Conservation (phyloP, 2,797 vertebrate species). For the Melanotaenia pygmaea region DNA sequence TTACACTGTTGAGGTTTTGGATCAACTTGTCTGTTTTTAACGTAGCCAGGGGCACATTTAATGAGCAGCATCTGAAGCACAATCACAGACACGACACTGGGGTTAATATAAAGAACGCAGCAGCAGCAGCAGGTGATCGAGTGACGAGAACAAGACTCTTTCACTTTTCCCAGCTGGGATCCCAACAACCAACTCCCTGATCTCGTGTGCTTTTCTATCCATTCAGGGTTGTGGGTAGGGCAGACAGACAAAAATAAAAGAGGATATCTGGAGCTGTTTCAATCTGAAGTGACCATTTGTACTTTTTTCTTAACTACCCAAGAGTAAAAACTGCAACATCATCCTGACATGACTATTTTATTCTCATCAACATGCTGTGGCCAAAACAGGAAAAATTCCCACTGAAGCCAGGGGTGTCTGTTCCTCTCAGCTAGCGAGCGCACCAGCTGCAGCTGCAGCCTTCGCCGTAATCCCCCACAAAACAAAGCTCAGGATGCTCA, state of each 20-base stretch:
- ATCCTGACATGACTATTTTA: neutral
- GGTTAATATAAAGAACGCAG: neutral
- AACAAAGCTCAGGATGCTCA: constrained; percentile 48
- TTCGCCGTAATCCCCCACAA: constrained; percentile 42
- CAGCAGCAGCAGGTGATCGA: constrained; percentile 57
- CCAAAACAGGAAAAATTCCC: neutral
- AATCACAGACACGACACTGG: neutral
- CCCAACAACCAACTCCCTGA: constrained; percentile 17
- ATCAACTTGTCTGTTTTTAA: neutral
- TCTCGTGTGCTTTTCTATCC: constrained; percentile 1
- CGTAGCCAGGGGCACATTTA: neutral
- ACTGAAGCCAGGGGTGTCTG: neutral
- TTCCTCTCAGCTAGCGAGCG: neutral
- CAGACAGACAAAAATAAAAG: no score
- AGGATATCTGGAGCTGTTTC: neutral
- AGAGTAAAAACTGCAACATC: neutral
- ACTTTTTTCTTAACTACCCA: neutral
- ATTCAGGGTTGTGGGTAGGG: neutral
- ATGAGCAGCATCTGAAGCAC: neutral
- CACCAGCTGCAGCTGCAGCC: constrained; percentile 72
- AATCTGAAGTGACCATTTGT: neutral
- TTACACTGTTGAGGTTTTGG: constrained; percentile 4
- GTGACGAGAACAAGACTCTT: constrained; percentile 24
- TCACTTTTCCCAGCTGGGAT: constrained; percentile 46
- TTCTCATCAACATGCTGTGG: neutral